Evolutionary conservation across 2,113 vertebrate species (phyloP), one percentile per base, ranked within the genome.

Genomic region (Gopherus evgoodei): DNA sequence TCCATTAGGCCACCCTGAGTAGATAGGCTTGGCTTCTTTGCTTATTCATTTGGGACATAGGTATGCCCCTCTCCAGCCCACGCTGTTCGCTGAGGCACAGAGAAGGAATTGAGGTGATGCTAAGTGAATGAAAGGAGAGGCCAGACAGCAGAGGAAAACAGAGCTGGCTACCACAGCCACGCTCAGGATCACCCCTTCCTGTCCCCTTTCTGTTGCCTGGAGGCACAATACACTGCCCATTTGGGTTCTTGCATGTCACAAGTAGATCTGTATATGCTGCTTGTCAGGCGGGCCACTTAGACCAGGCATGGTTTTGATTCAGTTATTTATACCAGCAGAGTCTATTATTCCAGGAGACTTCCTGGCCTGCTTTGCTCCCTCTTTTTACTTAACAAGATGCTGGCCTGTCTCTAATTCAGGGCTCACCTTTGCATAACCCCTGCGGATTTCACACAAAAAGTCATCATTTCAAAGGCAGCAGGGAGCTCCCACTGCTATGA

Each of bases 321-420:
- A 9, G n/a, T 72, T 95, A 79, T 94, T 94, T 94, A 94, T 89
- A 88, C 29, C 11, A 54, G 57, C 27, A 57, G 62, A 29, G 47
- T 62, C 50, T 92, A 56, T 83, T 80, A 75, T 88, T 87, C 81
- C 79, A 80, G 80, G 24, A 38, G 44, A 19, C 56, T 83, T 87
- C 80, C 56, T 79, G 56, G 69, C 42, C 52, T 87, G 25, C n/a
- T 42, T 27, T 42, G 44, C 76, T 57, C 53, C 81, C 81, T 52
- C 57, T 79, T 42, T 49, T 49, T 80, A 69, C 57, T 50, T 84
- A 75, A 81, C 54, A 89, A 62, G 16, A 86, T 25, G 35, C 54
- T 75, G 57, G 81, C 87, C 50, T 56, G 11, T 35, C 25, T 53
- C 31, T 75, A 75, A 82, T 49, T 57, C 56, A 87, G 53, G 78